Conservation (phyloP, 1,140 invertebrate species). For the Macrosteles quadrilineatus region DNA sequence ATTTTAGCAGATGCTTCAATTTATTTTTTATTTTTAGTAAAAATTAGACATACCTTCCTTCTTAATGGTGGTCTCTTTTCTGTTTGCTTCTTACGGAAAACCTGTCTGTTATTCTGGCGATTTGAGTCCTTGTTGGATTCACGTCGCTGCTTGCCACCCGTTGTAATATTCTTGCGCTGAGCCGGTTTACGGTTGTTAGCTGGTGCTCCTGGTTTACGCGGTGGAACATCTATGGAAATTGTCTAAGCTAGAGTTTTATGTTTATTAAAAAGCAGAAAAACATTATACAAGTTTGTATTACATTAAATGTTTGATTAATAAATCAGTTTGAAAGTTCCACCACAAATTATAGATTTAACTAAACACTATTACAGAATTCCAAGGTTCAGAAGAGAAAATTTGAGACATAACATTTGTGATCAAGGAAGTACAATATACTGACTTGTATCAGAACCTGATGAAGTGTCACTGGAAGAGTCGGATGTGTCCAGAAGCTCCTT, state of each 20-base stretch:
- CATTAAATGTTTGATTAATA: too few relatives aligned
- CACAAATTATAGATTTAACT: too few relatives aligned
- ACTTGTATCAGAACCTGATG: constrained; percentile 24
- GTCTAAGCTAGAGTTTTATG: too few relatives aligned
- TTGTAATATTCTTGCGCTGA: background rate
- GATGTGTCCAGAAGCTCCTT: constrained; percentile 20
- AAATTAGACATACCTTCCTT: constrained; percentile 32
- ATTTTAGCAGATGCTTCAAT: too few relatives aligned
- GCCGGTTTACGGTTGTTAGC: constrained; percentile 11
- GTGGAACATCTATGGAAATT: constrained; percentile 19
- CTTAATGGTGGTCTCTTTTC: constrained; percentile 29
- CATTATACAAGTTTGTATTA: too few relatives aligned
- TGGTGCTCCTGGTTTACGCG: background rate
- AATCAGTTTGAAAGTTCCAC: too few relatives aligned
- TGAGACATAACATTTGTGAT: too few relatives aligned
- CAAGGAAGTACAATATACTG: too few relatives aligned
- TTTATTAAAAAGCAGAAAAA: too few relatives aligned
- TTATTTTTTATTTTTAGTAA: too few relatives aligned
- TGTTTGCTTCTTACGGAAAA: constrained; percentile 15
- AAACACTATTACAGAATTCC: too few relatives aligned
- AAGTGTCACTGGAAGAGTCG: constrained; percentile 35
- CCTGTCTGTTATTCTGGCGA: constrained; percentile 6
- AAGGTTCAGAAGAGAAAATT: too few relatives aligned
- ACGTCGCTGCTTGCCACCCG: constrained; percentile 34
- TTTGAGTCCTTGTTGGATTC: constrained; percentile 38